These are phyloP conservation scores for Callithrix jacchus DNA, from an alignment of 2,113 vertebrate species.

Conservation along the genomic window DNA sequence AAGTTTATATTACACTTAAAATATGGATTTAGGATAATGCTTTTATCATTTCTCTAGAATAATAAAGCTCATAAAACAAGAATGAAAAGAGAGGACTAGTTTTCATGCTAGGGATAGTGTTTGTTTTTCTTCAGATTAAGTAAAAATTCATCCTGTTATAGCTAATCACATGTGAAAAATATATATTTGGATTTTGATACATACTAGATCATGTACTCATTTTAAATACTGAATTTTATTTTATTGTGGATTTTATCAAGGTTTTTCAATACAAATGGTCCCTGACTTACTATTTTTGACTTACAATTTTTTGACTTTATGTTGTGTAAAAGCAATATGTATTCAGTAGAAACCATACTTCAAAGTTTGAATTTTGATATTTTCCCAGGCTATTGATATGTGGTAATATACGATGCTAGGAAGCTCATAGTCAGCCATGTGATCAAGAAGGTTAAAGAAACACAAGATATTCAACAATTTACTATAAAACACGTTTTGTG, in stretches of 20 bases:
- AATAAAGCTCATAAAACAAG: neutral
- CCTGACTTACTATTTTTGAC: neutral
- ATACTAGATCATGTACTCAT: neutral
- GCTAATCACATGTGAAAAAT: neutral
- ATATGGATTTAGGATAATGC: neutral
- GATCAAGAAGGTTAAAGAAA: neutral
- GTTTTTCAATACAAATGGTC: neutral
- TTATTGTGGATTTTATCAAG: neutral
- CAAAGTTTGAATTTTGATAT: neutral
- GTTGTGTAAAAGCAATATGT: neutral
- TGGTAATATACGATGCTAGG: neutral
- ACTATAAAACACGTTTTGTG: neutral
- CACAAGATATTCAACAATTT: neutral
- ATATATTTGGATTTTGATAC: neutral
- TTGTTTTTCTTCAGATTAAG: neutral
- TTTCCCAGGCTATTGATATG: neutral
- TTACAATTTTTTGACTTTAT: neutral
- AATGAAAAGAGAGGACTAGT: neutral
- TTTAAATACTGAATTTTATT: conserved; percentile 16
- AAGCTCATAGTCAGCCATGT: neutral
- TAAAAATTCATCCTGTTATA: neutral
- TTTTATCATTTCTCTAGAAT: neutral
- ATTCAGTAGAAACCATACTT: neutral
- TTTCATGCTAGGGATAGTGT: neutral
- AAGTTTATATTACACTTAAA: neutral